phyloP scores from a whole-genome alignment of 2,888 invertebrate genomes.

The Agrotis ipsilon region DNA sequence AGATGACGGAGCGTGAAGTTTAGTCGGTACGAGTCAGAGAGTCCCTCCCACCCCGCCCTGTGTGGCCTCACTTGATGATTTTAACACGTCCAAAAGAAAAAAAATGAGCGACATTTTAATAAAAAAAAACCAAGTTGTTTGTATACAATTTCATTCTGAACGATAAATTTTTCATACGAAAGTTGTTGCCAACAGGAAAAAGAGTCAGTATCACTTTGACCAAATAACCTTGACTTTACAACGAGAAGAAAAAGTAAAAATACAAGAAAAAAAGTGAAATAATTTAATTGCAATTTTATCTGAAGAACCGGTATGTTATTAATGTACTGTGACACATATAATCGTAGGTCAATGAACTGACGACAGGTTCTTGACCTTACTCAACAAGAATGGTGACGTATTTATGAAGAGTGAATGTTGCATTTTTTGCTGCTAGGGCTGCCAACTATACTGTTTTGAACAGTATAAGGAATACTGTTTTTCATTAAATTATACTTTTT shows the following conservation, averaged over 20 bases:
- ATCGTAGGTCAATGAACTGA: conserved; percentile 10
- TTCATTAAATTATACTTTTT: too few species aligned
- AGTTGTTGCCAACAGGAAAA: neutral
- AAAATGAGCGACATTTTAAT: too few species aligned
- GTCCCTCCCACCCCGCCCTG: too few species aligned
- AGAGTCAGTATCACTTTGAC: neutral
- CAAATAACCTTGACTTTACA: conserved; percentile 11
- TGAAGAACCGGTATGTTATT: conserved; percentile 16
- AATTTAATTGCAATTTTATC: neutral
- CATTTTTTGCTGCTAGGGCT: too few species aligned
- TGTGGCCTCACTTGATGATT: too few species aligned
- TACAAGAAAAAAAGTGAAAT: neutral
- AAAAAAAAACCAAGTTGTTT: too few species aligned
- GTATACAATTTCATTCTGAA: too few species aligned
- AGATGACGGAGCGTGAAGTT: too few species aligned
- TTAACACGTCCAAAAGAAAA: too few species aligned
- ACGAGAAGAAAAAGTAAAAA: neutral
- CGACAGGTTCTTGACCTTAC: conserved; percentile 13
- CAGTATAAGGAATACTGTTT: too few species aligned
- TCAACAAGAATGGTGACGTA: conserved; percentile 4
- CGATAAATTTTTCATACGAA: neutral
- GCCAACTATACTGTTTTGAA: too few species aligned
- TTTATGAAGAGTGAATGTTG: neutral
- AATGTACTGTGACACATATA: neutral
- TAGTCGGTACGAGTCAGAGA: too few species aligned